phyloP scores from a whole-genome alignment of 2,113 vertebrate species.

The Hyaena hyaena region DNA sequence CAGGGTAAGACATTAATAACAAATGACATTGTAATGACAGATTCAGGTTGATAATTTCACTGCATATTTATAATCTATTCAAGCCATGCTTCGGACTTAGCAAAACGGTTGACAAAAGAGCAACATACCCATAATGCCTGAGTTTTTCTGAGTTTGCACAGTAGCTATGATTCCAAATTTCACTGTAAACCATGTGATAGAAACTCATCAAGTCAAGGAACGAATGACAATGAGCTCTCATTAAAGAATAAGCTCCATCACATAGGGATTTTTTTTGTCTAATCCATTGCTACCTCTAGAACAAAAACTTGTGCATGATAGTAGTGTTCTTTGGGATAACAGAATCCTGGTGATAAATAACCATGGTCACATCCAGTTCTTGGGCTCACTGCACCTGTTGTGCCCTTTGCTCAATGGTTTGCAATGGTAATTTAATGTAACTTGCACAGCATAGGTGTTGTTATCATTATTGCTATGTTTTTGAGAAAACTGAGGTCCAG shows the following conservation, averaged over 20 bases:
- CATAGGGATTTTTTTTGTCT: background rate
- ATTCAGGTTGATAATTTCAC: background rate
- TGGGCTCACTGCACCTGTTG: background rate
- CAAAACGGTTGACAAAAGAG: background rate
- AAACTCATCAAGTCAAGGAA: background rate
- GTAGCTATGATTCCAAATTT: background rate
- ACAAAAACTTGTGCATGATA: background rate
- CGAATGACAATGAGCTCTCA: background rate
- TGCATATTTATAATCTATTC: background rate
- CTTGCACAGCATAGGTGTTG: background rate
- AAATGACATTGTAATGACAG: background rate
- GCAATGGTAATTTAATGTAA: background rate
- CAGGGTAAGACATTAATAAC: background rate
- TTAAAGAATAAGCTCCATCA: background rate
- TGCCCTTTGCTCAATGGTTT: background rate
- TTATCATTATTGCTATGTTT: background rate
- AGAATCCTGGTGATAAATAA: background rate
- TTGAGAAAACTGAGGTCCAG: background rate
- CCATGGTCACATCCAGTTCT: background rate
- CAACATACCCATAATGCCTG: background rate
- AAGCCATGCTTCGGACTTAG: background rate
- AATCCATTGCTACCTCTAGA: background rate
- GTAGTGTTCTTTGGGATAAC: background rate
- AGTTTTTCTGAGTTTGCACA: background rate
- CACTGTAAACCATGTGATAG: background rate